Percentiles rank a stretch among this genome's conserved stretches.
Evolutionary conservation across 2,113 vertebrate species (phyloP).

Genomic region (Oplegnathus fasciatus): DNA sequence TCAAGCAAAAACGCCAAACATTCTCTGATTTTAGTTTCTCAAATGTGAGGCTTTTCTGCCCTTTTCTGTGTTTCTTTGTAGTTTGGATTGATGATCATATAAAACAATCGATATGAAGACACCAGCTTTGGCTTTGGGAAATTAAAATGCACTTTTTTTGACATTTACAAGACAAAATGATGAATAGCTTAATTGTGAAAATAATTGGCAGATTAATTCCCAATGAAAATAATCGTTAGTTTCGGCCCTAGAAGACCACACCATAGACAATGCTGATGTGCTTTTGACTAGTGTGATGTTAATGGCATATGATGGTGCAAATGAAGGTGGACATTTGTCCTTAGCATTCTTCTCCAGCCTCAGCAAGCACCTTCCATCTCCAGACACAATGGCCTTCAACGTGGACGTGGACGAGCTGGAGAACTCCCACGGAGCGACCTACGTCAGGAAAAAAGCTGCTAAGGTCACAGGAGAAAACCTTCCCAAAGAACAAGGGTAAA

Average conservation of each 20-base stretch:
- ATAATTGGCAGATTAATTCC: background rate
- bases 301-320: background rate
- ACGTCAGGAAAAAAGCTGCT: slow-evolving; percentile 93
- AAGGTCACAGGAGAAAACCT: slow-evolving; percentile 91
- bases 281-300: too few relatives aligned
- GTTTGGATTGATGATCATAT: background rate
- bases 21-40: background rate
- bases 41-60: background rate
- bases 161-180: background rate
- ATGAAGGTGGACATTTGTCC: slow-evolving; percentile 14
- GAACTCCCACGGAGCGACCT: slow-evolving; percentile 96
- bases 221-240: background rate
- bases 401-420: slow-evolving; percentile 97
- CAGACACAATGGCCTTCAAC: slow-evolving; percentile 94
- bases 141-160: too few relatives aligned
- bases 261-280: background rate
- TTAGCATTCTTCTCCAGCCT: slow-evolving; percentile 85
- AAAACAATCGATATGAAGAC: background rate
- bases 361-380: slow-evolving; percentile 95
- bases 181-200: background rate
- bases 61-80: background rate
- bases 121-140: too few relatives aligned
- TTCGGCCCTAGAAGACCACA: background rate
- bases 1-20: background rate
- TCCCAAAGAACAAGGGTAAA: slow-evolving; percentile 91